These are phyloP conservation scores for Lochmaea crataegi DNA, from an alignment of 2,888 invertebrate genomes.

Conservation along the genomic window DNA sequence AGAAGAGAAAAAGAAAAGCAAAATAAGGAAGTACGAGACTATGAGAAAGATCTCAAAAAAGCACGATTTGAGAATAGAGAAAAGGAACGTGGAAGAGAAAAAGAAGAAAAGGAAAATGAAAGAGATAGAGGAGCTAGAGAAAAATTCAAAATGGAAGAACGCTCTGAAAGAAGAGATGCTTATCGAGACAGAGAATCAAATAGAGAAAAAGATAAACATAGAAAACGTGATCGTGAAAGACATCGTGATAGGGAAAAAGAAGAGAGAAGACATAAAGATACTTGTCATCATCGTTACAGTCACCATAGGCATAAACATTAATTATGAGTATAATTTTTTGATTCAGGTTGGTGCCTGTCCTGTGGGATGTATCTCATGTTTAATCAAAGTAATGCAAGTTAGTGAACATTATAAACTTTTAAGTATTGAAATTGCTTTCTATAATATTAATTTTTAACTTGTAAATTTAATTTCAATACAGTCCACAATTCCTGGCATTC, in stretches of 20 bases:
- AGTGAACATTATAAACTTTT: conserved; percentile 20
- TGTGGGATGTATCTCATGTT: conserved; percentile 16
- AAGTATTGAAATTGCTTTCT: not conserved
- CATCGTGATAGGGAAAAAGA: conserved; percentile 58
- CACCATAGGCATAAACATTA: conserved; percentile 53
- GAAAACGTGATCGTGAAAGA: conserved; percentile 50
- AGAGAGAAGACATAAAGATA: conserved; percentile 10
- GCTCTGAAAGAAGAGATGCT: conserved; percentile 47
- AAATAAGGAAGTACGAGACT: conserved; percentile 40
- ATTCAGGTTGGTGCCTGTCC: conserved; percentile 61
- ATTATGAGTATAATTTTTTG: conserved; percentile 63
- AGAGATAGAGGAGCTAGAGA: conserved; percentile 52
- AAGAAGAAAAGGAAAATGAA: conserved; percentile 39
- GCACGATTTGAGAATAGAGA: conserved; percentile 34
- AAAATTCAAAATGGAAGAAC: conserved; percentile 53
- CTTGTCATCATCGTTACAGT: conserved; percentile 56
- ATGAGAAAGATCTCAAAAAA: conserved; percentile 44
- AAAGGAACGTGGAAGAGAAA: conserved; percentile 38
- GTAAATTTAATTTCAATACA: conserved; percentile 5
- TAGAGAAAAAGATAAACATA: conserved; percentile 55
- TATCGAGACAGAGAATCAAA: conserved; percentile 44
- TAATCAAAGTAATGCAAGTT: conserved; percentile 17
- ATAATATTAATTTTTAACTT: not conserved
- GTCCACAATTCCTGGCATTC: too few relatives aligned
- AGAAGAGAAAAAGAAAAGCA: conserved; percentile 51